Base-by-base conservation (phyloP, 1,140 invertebrate genomes). In the Brachionus angularis region DNA sequence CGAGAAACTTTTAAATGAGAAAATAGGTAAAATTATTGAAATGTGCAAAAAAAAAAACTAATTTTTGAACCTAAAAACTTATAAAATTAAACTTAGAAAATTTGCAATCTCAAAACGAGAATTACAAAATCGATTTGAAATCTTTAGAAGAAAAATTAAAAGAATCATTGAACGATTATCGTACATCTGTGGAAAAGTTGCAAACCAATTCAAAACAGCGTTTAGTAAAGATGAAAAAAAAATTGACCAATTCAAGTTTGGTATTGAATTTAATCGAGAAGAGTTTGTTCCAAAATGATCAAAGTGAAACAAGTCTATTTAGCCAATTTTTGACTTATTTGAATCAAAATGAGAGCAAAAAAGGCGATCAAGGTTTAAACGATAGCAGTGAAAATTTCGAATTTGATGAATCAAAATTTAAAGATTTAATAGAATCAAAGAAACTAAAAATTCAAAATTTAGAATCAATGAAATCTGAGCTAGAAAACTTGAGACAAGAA, bases 331-430 rank as follows among this genome's bases (percentile, higher is more conserved):
- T 58, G 18, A 23, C 34, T n/a, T n/a, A n/a, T n/a, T n/a, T n/a
- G 1, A 58, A 34, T 23, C 27, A 39, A 39, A 8, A n/a, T 18
- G 53, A 58, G 23, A 10, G 33, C 2, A 58, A 58, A 58, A 58
- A 58, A 58, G 18, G 39, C 3, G 53, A 58, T n/a, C n/a, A n/a
- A n/a, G n/a, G n/a, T n/a, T n/a, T n/a, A 12, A 23, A 58, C 18
- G 34, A 12, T 4, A 18, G 1, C 8, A 36, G 27, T 25, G 53
- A 58, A 58, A 29, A 58, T 31, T 55, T 55, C 34, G 52, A 55
- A 34, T 58, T 39, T 14, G 53, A 58, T 58, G 53, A 58, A n/a
- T 2, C 18, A 8, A 58, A 58, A 58, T 58, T 58, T 36, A 58
- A 33, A 39, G 18, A 58, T 21, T 23, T 58, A 12, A 58, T 58